Base-by-base conservation (phyloP, 2,888 invertebrate species). In the Selenia dentaria region DNA sequence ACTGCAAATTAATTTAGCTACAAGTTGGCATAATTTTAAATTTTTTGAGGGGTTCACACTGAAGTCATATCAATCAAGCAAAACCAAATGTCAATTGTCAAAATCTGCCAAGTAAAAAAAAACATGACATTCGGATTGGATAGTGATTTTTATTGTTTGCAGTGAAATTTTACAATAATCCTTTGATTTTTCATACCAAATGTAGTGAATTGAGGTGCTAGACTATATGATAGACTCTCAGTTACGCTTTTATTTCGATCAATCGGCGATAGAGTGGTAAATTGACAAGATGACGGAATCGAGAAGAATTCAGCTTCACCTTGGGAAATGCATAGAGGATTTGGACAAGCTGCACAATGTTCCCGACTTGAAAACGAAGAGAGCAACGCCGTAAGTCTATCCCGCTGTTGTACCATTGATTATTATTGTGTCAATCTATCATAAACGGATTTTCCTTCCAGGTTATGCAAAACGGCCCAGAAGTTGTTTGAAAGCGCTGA, bases 401-500 rank as follows among this genome's bases (percentile, higher is more conserved):
- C 18, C 11, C 9, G 31, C 6, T 28, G 28, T 11, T 37, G 22
- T 24, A 25, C 9, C 11, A 4, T 20, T 11, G 3, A 4, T 4
- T 16, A 16, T 3, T 16, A 16, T 16, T 16, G 4, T 16, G 3
- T 16, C 4, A 16, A 16, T 3, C 16, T 16, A 4, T 16, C 4
- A 16, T 3, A 16, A 3, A 16, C 16, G 16, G n/a, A 3, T 2
- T 37, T 37, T 6, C 16, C 3, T 25, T 32, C 16, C 57, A 93
- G 92, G 74, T 83, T 94, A 74, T 84, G 92, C 57, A 91, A 91
- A 72, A 86, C 92, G 34, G 93, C 93, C 16, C 82, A 84, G 43
- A 93, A 92, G 70, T 67, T 94, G 48, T 92, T 87, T 57, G 81
- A 85, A 47, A 83, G 82, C 49, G 94, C 93, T 2, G 92, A 93